These are phyloP conservation scores for Threskiornis aethiopicus DNA, from an alignment of 2,797 vertebrate genomes.

Conservation along the genomic window DNA sequence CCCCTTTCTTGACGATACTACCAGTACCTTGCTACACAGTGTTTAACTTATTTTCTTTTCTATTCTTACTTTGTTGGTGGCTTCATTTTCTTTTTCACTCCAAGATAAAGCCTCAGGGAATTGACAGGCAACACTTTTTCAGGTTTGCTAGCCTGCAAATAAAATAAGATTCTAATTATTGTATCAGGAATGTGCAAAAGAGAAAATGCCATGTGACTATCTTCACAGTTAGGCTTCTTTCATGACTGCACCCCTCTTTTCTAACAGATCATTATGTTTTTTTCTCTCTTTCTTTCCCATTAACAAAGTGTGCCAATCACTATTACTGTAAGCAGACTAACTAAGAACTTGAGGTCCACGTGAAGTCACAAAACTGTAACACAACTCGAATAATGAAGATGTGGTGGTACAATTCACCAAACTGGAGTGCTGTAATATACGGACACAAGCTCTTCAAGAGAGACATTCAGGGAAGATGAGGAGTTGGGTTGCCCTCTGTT, in stretches of 20 bases:
- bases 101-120: constrained; percentile 88
- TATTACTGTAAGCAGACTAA: background rate
- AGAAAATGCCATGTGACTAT: background rate
- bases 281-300: background rate
- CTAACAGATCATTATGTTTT: background rate
- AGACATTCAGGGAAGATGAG: background rate
- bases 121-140: constrained; percentile 84
- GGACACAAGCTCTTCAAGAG: background rate
- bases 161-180: constrained; percentile 29
- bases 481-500: background rate
- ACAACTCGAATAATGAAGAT: background rate
- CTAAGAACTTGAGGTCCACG: background rate
- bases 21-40: background rate
- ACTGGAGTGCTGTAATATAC: background rate
- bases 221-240: background rate
- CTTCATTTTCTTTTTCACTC: constrained; percentile 91
- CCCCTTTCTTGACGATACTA: background rate
- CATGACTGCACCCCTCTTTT: background rate
- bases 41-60: background rate
- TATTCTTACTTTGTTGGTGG: constrained; percentile 87
- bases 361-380: background rate
- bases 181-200: background rate
- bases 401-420: background rate
- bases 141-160: constrained; percentile 85
- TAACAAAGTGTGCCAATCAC: background rate